Percentiles rank a stretch among this genome's conserved stretches.
These are phyloP conservation scores for Hemitrygon akajei DNA, from an alignment of 2,797 vertebrate species.

Conservation along the genomic window DNA sequence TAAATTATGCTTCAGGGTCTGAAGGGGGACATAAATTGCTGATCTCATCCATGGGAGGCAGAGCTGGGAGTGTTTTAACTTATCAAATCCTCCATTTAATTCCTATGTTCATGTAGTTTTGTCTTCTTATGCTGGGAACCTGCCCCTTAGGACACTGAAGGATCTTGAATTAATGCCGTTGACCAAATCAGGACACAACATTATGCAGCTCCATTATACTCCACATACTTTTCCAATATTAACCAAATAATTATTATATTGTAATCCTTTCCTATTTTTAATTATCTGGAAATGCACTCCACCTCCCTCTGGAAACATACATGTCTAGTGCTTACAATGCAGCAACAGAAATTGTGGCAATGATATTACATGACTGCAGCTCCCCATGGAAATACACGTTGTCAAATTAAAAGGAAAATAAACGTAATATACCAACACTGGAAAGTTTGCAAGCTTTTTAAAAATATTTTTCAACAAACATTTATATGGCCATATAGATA, in stretches of 20 bases:
- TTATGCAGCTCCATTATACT: background rate
- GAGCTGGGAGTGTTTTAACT: background rate
- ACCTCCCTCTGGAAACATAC: background rate
- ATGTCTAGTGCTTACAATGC: background rate
- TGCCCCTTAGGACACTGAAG: background rate
- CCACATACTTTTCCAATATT: background rate
- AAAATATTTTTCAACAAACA: background rate
- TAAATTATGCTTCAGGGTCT: too few species aligned
- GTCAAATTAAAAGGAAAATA: background rate
- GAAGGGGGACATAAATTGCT: background rate
- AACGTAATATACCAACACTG: background rate
- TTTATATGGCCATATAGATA: background rate
- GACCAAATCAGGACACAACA: background rate
- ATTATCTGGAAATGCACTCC: background rate
- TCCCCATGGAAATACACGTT: background rate
- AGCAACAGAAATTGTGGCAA: background rate
- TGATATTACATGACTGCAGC: background rate
- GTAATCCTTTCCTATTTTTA: background rate
- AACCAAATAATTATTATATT: background rate
- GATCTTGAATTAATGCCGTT: too few species aligned
- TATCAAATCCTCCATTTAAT: background rate
- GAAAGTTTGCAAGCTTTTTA: background rate
- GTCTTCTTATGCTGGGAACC: background rate
- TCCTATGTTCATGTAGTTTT: background rate
- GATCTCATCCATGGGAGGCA: background rate